A percentile compares a stretch with the other conserved stretches of the same genome.
phyloP scores from a whole-genome alignment of 2,113 vertebrate species.

The zebrafish (Danio rerio) region GRCz12tu NC_133179.1:12892001-12892500 shows the following conservation, averaged over 20 bases:
- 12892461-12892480: slow-evolving; percentile 84
- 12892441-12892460: slow-evolving; percentile 87
- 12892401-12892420: slow-evolving; percentile 85
- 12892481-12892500: slow-evolving; percentile 81
- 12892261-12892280: slow-evolving; percentile 89
- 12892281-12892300: slow-evolving; percentile 89
- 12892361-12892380: slow-evolving; percentile 81
- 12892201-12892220: slow-evolving; percentile 77
- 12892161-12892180: slow-evolving; percentile 82
- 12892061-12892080: slow-evolving; percentile 54
- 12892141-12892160: slow-evolving; percentile 86
- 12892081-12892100: slow-evolving; percentile 35
- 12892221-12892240: slow-evolving; percentile 81
- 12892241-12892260: slow-evolving; percentile 81
- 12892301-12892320: slow-evolving; percentile 93
- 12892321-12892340: slow-evolving; percentile 84
- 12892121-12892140: slow-evolving; percentile 75
- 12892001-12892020: slow-evolving; percentile 59
- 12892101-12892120: slow-evolving; percentile 67
- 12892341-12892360: slow-evolving; percentile 86
- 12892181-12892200: slow-evolving; percentile 81
- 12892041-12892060: slow-evolving; percentile 70
- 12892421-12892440: slow-evolving; percentile 89
- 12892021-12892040: slow-evolving; percentile 41
- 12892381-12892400: slow-evolving; percentile 91